A percentile compares a stretch with the other conserved stretches of the same genome.
Evolutionary conservation across 2,797 vertebrate genomes (phyloP).

Genomic region (Phrynocephalus vlangalii): DNA sequence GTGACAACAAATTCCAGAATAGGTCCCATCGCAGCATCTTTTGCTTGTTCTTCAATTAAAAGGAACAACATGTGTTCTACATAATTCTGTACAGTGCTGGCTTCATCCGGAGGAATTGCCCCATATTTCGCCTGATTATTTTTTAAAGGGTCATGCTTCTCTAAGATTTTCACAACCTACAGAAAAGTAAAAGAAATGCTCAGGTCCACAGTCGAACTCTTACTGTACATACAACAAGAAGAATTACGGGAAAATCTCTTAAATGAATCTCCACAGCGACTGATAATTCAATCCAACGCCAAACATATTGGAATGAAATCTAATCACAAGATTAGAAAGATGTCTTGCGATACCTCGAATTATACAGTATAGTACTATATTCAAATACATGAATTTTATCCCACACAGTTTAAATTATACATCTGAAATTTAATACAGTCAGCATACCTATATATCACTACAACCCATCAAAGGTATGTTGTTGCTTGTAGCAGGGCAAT

Average conservation of each 20-base stretch:
- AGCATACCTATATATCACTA: not conserved
- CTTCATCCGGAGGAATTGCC: constrained; percentile 89
- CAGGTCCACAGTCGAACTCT: not conserved
- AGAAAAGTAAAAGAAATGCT: constrained; percentile 52
- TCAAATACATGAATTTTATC: not conserved
- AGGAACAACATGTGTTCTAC: constrained; percentile 98
- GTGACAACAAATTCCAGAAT: constrained; percentile 98
- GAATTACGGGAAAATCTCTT: not conserved
- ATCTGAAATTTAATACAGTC: not conserved
- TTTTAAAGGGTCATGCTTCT: constrained; percentile 95
- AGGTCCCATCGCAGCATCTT: constrained; percentile 92
- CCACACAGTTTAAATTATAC: not conserved
- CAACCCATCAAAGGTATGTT: not conserved
- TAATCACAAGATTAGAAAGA: not conserved
- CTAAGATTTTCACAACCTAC: constrained; percentile 96
- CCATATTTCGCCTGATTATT: constrained; percentile 82
- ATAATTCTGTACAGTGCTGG: constrained; percentile 96
- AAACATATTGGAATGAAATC: not conserved
- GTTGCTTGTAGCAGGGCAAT: not conserved
- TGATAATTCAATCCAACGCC: not conserved
- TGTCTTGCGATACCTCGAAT: not conserved
- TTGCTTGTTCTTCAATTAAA: constrained; percentile 91
- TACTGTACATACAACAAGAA: not conserved
- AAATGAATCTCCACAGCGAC: not conserved
- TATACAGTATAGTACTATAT: not conserved